Evolutionary conservation across 2,113 vertebrate species (phyloP), one percentile per base, ranked within the genome.

Genomic region (Uropsilus gracilis): DNA sequence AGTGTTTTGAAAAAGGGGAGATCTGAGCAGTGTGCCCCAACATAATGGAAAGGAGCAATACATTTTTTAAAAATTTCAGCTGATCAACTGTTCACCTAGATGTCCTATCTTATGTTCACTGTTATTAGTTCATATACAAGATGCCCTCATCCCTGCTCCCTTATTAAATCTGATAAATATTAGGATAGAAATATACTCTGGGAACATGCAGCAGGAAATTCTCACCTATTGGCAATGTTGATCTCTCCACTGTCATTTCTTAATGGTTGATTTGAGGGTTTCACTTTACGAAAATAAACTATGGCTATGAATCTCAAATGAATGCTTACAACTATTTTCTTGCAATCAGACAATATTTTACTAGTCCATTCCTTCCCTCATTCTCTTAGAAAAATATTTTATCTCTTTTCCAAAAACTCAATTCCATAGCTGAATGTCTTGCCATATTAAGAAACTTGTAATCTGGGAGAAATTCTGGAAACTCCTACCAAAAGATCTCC

Each of bases 281-380:
- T 46, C 64, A 76, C 18, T 64, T 87, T 86, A 13, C 26, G 77
- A 86, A 61, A 86, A 87, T 26, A 22, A 76, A 57, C 37, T 37
- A 28, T 28, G 37, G 24, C 24, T 10, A 39, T 59, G 18, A 86
- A 46, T 24, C 32, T 84, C 64, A 87, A 34, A 32, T 26, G 13
- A 61, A 32, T 22, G 18, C 24, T 68, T 75, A 17, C 20, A 30
- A 10, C 24, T 73, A 32, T 82, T 50, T 46, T 32, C 69, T n/a
- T 6, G 42, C 14, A 86, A 30, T 37, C 11, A 44, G 9, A 26
- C 0, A 39, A 6, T 48, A 30, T n/a, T 39, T 64, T 76, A 80
- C 20, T n/a, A 24, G 10, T 61, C 80, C 18, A 24, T 44, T 55
- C 39, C 92, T 30, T 57, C 37, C 34, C 2, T 78, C n/a, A 3